Base-by-base conservation (phyloP, 2,888 invertebrate species). In the Allophyes oxyacanthae region DNA sequence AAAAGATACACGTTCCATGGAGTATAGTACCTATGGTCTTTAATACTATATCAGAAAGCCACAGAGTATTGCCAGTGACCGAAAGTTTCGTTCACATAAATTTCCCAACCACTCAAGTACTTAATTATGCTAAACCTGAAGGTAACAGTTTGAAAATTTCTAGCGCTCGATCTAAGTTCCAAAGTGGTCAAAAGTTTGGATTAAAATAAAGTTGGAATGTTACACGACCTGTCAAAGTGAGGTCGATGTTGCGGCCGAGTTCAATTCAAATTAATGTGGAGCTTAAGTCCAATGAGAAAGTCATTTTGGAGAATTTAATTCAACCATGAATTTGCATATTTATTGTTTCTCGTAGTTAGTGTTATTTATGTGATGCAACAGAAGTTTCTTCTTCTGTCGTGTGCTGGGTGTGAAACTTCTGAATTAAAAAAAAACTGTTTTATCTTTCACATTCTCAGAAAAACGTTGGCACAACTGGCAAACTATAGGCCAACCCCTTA, bases 121-220 rank as follows among this genome's bases (percentile, higher is more conserved):
- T 62, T 59, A 64, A 64, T 67, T 61, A 67, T 37, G 11, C 45
- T 34, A 28, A 53, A 62, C 37, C 57, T 51, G 11, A 43, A 67
- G 53, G 50, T 64, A 71, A 42, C 53, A 43, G 54, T 59, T 72
- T 43, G 56, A 43, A 64, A 58, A 59, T 61, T 56, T 20, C 48
- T 37, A 52, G 37, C 46, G 15, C 48, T 50, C 56, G 57, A 34
- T 56, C 55, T 25, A 41, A 71, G 54, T 50, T 52, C 48, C 7
- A 40, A 66, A 64, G 65, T 62, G 56, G 44, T 52, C 33, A 45
- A 14, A 50, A 61, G 59, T 66, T 64, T 15, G 36, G 14, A 61
- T 66, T 71, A 49, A 64, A 72, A 67, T 63, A 53, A 74, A 71
- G 63, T 72, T 71, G 6, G 38, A 11, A 42, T 38, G 45, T 55